phyloP scores from a whole-genome alignment of 2,797 vertebrate genomes.

The Acipenser ruthenus region DNA sequence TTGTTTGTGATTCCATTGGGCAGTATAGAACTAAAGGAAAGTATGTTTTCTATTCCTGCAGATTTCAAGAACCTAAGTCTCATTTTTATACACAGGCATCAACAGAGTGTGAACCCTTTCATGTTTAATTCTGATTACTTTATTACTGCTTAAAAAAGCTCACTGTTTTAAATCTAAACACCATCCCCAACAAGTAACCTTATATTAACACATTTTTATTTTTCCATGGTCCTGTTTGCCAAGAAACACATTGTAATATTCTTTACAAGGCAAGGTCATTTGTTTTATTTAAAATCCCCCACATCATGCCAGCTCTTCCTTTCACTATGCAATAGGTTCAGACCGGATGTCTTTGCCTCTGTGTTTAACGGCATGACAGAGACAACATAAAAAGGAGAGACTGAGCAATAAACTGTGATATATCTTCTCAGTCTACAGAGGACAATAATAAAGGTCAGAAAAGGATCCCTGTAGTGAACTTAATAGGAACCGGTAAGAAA shows the following conservation, averaged over 20 bases:
- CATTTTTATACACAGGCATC: no score
- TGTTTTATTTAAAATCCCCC: background rate
- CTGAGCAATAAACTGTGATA: background rate
- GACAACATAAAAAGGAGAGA: background rate
- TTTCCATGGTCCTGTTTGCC: background rate
- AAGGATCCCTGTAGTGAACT: conserved; percentile 40
- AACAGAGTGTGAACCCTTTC: no score
- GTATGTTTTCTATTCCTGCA: no score
- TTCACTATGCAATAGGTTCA: background rate
- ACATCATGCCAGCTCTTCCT: background rate
- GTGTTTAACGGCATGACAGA: background rate
- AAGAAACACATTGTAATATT: background rate
- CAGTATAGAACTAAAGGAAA: no score
- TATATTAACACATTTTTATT: background rate
- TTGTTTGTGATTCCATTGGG: no score
- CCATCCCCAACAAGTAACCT: background rate
- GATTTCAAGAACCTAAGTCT: no score
- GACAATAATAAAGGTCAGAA: conserved; percentile 38
- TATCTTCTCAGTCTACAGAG: conserved; percentile 16
- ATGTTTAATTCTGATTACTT: no score
- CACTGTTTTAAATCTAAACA: background rate
- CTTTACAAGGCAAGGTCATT: background rate
- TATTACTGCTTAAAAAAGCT: no score
- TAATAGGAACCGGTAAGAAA: no score
- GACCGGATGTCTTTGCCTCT: background rate